phyloP scores from a whole-genome alignment of 2,888 invertebrate genomes.

The Dryocosmus kuriphilus region DNA sequence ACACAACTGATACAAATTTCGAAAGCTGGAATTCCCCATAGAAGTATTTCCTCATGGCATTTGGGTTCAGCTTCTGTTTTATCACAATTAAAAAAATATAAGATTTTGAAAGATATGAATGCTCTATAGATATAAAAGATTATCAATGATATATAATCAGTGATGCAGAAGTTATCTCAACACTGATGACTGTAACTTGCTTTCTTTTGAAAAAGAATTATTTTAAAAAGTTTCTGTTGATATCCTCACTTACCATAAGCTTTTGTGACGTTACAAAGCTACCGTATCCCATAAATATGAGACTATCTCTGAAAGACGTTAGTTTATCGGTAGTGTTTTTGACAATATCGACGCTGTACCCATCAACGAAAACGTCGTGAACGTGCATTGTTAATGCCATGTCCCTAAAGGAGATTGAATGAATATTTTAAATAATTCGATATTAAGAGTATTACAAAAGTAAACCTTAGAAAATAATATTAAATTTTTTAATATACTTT shows the following conservation, averaged over 20 bases:
- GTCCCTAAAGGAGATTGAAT: background rate
- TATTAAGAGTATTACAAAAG: background rate
- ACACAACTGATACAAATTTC: conserved; percentile 78
- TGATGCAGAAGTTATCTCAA: too few species aligned
- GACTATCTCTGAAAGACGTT: conserved; percentile 76
- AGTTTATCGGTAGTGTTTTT: conserved; percentile 43
- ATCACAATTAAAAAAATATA: conserved; percentile 20
- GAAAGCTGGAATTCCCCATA: conserved; percentile 74
- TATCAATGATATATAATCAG: too few species aligned
- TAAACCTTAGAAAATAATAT: too few species aligned
- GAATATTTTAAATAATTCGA: background rate
- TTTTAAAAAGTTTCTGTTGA: background rate
- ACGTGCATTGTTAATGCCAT: conserved; percentile 64
- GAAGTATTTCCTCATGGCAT: conserved; percentile 66
- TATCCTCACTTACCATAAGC: conserved; percentile 57
- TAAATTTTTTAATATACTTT: background rate
- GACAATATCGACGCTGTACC: conserved; percentile 74
- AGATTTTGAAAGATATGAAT: background rate
- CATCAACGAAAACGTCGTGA: conserved; percentile 56
- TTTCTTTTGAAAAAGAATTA: background rate
- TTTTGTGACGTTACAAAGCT: conserved; percentile 60
- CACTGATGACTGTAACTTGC: too few species aligned
- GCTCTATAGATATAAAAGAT: too few species aligned
- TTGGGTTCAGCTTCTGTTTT: conserved; percentile 62
- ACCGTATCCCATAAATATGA: conserved; percentile 77